Conservation (phyloP, 2,113 vertebrate genomes). For the Cephalophus harveyi region DNA sequence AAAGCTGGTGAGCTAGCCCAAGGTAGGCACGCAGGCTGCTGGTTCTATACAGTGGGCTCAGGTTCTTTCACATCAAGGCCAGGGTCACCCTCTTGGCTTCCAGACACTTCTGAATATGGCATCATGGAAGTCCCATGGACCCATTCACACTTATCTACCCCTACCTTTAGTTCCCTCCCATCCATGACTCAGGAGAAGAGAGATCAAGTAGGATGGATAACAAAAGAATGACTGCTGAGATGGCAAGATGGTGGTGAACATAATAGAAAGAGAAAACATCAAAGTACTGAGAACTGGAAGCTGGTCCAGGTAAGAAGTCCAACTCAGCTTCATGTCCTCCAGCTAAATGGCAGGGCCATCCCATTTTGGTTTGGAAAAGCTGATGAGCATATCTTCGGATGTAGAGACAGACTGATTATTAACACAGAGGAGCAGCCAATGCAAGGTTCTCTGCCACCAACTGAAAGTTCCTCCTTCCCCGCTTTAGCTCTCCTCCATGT, state of each 20-base stretch:
- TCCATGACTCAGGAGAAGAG: neutral
- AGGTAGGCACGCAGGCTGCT: neutral
- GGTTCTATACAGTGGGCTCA: neutral
- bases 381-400: neutral
- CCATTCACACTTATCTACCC: neutral
- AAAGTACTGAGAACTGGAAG: neutral
- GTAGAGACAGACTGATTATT: neutral
- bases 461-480: neutral
- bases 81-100: neutral
- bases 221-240: neutral
- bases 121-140: neutral
- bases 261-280: neutral
- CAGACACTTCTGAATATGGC: neutral
- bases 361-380: neutral
- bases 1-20: neutral
- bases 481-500: neutral
- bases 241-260: neutral
- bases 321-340: neutral
- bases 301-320: neutral
- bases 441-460: neutral
- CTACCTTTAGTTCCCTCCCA: neutral
- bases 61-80: neutral
- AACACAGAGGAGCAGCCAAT: neutral
- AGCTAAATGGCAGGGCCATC: neutral
- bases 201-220: neutral